Conservation (phyloP, 2,113 vertebrate genomes). For the Perognathus longimembris region DNA sequence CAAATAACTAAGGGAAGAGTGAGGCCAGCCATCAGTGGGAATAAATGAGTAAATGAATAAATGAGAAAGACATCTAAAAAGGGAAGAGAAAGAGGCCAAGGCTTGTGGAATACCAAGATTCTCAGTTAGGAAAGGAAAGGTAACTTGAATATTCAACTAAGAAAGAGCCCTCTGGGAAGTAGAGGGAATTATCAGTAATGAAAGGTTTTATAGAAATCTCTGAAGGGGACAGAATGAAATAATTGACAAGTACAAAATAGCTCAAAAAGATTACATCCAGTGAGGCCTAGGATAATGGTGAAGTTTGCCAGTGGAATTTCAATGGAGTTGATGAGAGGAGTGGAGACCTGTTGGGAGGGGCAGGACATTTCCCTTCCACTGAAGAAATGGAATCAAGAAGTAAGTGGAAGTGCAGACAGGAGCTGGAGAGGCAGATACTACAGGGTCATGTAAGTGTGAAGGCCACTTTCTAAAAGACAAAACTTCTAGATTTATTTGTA, state of each 20-base stretch:
- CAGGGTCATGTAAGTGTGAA: background rate
- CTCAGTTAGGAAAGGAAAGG: background rate
- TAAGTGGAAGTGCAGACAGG: too few species aligned
- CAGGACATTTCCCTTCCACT: background rate
- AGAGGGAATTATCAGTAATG: background rate
- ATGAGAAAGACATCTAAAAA: background rate
- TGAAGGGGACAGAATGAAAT: background rate
- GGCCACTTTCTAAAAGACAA: background rate
- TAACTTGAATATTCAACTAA: background rate
- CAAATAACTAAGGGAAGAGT: background rate
- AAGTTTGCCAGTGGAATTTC: background rate
- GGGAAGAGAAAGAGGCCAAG: background rate
- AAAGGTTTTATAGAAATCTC: background rate
- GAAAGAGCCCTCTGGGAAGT: background rate
- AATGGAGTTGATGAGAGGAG: background rate
- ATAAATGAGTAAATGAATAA: background rate
- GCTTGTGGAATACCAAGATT: background rate
- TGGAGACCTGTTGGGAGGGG: background rate
- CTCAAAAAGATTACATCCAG: background rate
- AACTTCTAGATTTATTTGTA: constrained; percentile 3
- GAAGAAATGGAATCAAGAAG: background rate
- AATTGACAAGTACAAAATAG: background rate
- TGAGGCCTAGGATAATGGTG: background rate
- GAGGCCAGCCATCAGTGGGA: background rate
- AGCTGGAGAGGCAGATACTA: background rate